Conservation (phyloP, 1,140 invertebrate genomes). For the Ceratitis capitata region DNA sequence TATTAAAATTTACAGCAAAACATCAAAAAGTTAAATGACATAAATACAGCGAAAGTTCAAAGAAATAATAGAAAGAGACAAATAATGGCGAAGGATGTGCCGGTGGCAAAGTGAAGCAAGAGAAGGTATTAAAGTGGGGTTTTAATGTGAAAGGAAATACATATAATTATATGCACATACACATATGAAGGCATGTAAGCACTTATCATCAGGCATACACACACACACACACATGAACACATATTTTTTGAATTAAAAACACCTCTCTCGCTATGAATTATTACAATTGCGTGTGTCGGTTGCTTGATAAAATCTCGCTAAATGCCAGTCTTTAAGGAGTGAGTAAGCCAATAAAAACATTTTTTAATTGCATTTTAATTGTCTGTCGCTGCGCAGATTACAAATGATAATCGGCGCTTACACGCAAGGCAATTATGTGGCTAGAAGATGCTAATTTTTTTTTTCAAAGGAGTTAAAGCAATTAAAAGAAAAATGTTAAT, state of each 20-base stretch:
- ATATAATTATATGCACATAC: too few species aligned
- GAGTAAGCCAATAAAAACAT: neutral
- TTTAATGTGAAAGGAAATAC: too few species aligned
- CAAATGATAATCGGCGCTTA: neutral
- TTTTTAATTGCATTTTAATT: neutral
- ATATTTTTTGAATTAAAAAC: neutral
- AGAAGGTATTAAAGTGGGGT: neutral
- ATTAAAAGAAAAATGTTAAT: too few species aligned
- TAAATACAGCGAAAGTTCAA: neutral
- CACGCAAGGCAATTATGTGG: neutral
- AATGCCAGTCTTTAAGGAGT: too few species aligned
- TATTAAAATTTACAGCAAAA: neutral
- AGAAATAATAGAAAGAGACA: neutral
- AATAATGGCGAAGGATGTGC: neutral
- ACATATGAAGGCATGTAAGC: too few species aligned
- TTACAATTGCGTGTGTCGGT: neutral
- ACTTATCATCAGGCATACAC: too few species aligned
- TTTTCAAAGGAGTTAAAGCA: too few species aligned
- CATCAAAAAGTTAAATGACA: constrained; percentile 5
- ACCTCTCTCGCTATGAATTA: neutral
- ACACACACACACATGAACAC: neutral
- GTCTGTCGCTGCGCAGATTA: neutral
- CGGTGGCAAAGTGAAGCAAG: neutral
- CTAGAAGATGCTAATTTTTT: too few species aligned
- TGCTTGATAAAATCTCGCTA: too few species aligned